Evolutionary conservation across 2,113 vertebrate species (phyloP).

Genomic region (Sinocyclocheilus maitianheensis): DNA sequence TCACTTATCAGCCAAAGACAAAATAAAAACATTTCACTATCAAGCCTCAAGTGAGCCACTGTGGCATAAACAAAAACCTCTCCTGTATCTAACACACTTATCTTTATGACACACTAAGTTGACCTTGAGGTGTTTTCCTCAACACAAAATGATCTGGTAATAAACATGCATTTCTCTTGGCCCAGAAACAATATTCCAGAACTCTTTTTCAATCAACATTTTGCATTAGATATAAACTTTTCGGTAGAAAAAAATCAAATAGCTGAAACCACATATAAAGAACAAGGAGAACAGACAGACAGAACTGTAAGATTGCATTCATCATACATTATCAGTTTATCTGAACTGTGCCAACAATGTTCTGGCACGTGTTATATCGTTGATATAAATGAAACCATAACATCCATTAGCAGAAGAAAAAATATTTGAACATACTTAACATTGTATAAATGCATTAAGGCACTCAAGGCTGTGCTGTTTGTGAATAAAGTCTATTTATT

Average conservation of each 20-base stretch:
- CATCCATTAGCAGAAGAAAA: neutral
- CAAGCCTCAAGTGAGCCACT: neutral
- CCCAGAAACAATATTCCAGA: neutral
- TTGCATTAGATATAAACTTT: neutral
- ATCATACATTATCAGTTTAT: neutral
- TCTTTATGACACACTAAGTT: neutral
- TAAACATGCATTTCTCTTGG: neutral
- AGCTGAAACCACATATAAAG: neutral
- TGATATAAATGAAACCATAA: neutral
- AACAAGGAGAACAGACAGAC: neutral
- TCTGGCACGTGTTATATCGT: neutral
- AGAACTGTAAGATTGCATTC: neutral
- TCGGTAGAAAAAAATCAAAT: neutral
- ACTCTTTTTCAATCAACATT: neutral
- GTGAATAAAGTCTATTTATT: neutral
- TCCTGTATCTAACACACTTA: neutral
- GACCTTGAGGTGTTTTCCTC: too few species aligned
- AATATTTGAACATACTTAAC: neutral
- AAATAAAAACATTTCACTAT: conserved; percentile 14
- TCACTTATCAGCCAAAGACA: neutral
- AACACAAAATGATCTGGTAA: neutral
- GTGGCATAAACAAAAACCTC: neutral
- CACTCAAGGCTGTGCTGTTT: neutral
- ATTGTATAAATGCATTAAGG: neutral
- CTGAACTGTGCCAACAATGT: neutral